These are phyloP conservation scores for Scrobipalpa costella DNA, from an alignment of 2,888 invertebrate genomes.

Conservation along the genomic window DNA sequence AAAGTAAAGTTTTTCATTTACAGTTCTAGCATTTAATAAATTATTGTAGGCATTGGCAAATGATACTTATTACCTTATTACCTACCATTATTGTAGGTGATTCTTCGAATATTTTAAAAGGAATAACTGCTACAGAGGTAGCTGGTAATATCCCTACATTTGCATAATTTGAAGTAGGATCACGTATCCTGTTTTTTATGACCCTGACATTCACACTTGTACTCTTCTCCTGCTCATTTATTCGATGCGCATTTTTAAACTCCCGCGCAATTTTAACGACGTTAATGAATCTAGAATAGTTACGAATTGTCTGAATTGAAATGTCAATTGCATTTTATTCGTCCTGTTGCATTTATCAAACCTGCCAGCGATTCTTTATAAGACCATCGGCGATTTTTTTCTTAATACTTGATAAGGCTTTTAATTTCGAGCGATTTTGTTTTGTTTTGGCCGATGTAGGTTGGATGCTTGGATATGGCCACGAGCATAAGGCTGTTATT, in stretches of 20 bases:
- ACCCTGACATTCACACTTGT: conserved; percentile 13
- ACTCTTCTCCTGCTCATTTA: neutral
- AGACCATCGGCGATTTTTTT: neutral
- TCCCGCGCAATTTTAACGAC: neutral
- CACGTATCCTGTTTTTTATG: neutral
- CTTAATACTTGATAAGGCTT: neutral
- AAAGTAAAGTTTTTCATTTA: no score
- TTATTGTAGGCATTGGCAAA: no score
- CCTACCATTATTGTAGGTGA: no score
- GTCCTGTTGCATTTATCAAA: neutral
- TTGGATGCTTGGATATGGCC: neutral
- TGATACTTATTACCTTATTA: no score
- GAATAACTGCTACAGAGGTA: neutral
- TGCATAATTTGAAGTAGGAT: neutral
- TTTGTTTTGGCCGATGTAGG: neutral
- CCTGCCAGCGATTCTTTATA: neutral
- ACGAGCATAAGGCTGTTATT: neutral
- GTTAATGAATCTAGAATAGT: conserved; percentile 21
- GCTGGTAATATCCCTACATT: neutral
- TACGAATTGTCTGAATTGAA: conserved; percentile 3
- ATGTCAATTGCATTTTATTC: conserved; percentile 17
- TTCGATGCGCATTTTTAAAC: conserved; percentile 20
- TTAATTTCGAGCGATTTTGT: neutral
- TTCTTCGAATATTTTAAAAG: no score
- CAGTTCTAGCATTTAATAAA: no score